Evolutionary conservation across 2,797 vertebrate genomes (phyloP).

Genomic region (Sphaeramia orbicularis): DNA sequence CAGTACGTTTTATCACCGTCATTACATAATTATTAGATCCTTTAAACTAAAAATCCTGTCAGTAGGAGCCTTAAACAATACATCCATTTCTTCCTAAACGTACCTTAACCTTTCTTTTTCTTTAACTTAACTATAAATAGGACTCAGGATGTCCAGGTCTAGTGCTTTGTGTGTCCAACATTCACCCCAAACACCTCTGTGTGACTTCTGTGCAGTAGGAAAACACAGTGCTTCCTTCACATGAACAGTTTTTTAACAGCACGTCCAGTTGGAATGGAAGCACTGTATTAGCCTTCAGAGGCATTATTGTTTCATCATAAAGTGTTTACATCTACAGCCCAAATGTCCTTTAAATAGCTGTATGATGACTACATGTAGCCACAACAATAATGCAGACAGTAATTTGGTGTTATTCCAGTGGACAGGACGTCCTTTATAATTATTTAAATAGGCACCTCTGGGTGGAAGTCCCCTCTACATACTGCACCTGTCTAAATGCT

Average conservation of each 20-base stretch:
- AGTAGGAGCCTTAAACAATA: no score
- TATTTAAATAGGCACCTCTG: conserved; percentile 17
- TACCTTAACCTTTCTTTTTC: no score
- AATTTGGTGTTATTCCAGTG: neutral
- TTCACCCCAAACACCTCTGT: neutral
- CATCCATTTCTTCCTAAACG: no score
- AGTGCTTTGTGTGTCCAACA: neutral
- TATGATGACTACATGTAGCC: neutral
- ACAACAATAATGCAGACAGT: neutral
- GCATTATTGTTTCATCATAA: neutral
- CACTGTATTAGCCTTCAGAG: neutral
- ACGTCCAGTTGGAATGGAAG: neutral
- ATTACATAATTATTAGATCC: no score
- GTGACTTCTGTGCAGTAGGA: no score
- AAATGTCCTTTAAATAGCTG: neutral
- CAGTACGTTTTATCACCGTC: no score
- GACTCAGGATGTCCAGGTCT: no score
- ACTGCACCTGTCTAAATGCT: neutral
- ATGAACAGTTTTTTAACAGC: neutral
- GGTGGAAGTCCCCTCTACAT: conserved; percentile 30
- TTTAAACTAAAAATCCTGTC: no score
- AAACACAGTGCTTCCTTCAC: no score
- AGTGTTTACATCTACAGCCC: no score
- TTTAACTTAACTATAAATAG: no score
- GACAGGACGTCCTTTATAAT: conserved; percentile 48